A percentile compares a stretch with the other conserved stretches of the same genome.
Evolutionary conservation across 2,113 vertebrate genomes (phyloP).

Genomic region (Raphicerus campestris): DNA sequence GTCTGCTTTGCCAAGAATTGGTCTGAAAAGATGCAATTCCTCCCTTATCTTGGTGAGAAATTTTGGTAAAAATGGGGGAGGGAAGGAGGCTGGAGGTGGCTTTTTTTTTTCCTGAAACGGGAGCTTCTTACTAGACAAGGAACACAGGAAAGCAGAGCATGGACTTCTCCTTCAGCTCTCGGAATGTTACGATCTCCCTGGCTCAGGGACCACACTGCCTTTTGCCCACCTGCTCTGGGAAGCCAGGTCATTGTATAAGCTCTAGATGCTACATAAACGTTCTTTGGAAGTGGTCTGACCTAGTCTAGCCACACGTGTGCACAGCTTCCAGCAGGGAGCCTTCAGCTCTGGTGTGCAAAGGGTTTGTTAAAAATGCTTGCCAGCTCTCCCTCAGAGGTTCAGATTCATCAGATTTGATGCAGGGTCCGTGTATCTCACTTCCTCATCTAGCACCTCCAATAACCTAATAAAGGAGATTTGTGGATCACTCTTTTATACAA

Average conservation of each 20-base stretch:
- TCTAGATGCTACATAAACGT: neutral
- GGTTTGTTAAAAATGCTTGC: neutral
- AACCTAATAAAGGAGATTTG: neutral
- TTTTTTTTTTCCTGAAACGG: neutral
- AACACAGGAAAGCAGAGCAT: neutral
- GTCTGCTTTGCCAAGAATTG: neutral
- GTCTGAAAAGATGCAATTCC: neutral
- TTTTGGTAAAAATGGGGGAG: neutral
- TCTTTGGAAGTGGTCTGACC: neutral
- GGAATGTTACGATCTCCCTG: neutral
- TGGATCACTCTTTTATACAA: neutral
- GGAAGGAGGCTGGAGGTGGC: neutral
- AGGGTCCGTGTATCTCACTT: neutral
- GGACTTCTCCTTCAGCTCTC: neutral
- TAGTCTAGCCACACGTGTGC: neutral
- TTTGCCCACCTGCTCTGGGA: neutral
- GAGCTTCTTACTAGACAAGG: neutral
- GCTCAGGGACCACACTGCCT: neutral
- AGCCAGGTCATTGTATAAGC: neutral
- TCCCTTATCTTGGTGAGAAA: neutral
- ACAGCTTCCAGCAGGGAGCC: neutral
- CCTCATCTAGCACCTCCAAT: neutral
- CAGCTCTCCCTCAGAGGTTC: neutral
- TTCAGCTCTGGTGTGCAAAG: neutral
- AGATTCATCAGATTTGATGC: neutral